These are phyloP conservation scores for Nasalis larvatus DNA, from an alignment of 2,113 vertebrate genomes.

Conservation along the genomic window DNA sequence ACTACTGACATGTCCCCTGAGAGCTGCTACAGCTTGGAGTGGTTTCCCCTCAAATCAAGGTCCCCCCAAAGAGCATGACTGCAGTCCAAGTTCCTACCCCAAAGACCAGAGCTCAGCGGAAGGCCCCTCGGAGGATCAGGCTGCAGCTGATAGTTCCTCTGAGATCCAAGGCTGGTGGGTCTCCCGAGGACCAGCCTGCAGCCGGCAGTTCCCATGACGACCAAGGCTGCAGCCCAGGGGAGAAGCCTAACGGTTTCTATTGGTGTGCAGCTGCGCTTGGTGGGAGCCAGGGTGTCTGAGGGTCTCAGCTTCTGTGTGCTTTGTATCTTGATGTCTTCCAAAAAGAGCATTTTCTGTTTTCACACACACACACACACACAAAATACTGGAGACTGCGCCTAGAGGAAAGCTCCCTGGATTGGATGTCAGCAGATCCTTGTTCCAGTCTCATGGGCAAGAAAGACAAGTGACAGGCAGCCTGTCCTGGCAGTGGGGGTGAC, in stretches of 20 bases:
- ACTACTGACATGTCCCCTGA: not conserved
- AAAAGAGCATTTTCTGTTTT: not conserved
- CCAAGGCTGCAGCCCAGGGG: not conserved
- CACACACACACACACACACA: too few species aligned
- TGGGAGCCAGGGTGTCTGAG: not conserved
- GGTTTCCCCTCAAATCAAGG: not conserved
- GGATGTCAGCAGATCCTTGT: not conserved
- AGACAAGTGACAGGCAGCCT: not conserved
- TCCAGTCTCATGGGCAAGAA: not conserved
- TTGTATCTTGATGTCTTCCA: not conserved
- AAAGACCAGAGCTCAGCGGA: not conserved
- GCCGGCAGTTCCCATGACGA: not conserved
- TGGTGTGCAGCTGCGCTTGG: not conserved
- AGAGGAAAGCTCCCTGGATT: not conserved
- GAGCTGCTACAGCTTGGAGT: not conserved
- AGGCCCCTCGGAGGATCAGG: not conserved
- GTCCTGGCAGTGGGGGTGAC: not conserved
- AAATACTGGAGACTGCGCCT: not conserved
- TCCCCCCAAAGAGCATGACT: not conserved
- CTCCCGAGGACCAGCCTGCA: not conserved
- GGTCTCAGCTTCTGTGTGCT: not conserved
- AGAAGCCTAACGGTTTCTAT: rapidly evolving
- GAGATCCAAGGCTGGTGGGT: not conserved
- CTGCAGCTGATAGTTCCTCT: not conserved
- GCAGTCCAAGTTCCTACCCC: not conserved